phyloP scores from a whole-genome alignment of 1,140 invertebrate genomes.

The Monomorium pharaonis region DNA sequence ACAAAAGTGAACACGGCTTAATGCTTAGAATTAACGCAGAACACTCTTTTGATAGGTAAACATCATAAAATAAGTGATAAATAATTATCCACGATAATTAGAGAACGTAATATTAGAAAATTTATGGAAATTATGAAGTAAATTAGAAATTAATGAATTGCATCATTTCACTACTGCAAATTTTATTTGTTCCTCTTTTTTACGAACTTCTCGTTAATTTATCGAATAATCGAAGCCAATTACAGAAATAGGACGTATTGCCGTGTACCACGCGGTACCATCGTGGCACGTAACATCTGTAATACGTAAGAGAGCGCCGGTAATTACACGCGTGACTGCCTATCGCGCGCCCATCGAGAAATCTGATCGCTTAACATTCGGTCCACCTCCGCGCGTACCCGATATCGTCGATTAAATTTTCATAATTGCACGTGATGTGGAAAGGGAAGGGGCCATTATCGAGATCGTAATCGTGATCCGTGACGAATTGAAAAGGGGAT shows the following conservation, averaged over 20 bases:
- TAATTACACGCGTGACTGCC: slow-evolving; percentile 21
- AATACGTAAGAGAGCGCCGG: background rate
- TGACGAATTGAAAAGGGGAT: slow-evolving; percentile 7
- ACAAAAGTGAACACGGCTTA: background rate
- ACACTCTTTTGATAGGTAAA: background rate
- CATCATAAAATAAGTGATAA: background rate
- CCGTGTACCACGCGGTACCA: background rate
- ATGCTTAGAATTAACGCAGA: background rate
- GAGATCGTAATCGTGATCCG: slow-evolving; percentile 3
- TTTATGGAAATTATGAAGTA: background rate
- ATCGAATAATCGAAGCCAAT: background rate
- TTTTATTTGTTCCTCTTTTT: background rate
- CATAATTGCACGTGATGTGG: slow-evolving; percentile 3
- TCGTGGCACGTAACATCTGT: slow-evolving; percentile 21
- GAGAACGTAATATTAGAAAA: background rate
- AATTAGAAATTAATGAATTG: background rate
- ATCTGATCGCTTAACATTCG: slow-evolving; percentile 1
- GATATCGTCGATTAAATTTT: slow-evolving; percentile 46
- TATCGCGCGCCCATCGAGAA: slow-evolving; percentile 8
- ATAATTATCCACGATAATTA: background rate
- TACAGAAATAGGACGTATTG: background rate
- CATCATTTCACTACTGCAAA: background rate
- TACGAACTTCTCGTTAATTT: background rate
- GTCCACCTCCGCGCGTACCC: background rate
- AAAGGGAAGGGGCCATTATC: background rate